Base-by-base conservation (phyloP, 2,797 vertebrate genomes). In the Pempheris klunzingeri region DNA sequence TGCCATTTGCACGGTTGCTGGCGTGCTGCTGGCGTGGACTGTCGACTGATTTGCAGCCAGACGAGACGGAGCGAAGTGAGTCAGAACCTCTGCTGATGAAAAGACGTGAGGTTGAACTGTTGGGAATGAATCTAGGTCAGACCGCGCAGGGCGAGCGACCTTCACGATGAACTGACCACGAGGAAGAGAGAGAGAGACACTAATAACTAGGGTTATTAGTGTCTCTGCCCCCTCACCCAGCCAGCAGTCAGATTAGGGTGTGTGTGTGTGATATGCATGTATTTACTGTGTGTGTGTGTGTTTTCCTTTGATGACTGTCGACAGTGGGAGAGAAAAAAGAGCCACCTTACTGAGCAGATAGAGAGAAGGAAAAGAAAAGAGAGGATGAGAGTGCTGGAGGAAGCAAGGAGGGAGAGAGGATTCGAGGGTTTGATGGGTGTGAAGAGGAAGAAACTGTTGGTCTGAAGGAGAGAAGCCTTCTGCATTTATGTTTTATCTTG, bases 91-190 rank as follows among this genome's bases (percentile, higher is more conserved):
- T 80, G 85, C 76, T 61, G 76, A 79, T 69, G 63, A 39, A 43
- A 71, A 82, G 80, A 79, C 79, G 69, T 67, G 63, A 36, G 61
- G 20, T 65, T 32, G 80, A 84, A 66, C 65, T 74, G 64, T 81
- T 84, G 77, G 61, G 50, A 60, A 79, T 67, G 83, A 90, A 91
- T 81, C 71, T 90, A 84, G 90, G 91, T 92, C 91, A 92, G 77
- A 46, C 79, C 65, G 77, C 18, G 11, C 41, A 2, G 77, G 77
- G 78, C 38, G 71, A 76, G 72, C 62, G n/a, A 63, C 63, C 63
- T 77, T 52, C 47, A 52, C 5, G 9, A 77, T 74, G 66, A 78
- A 75, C 64, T 78, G 83, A 72, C 68, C 77, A 70, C 28, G 71
- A 78, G 64, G 22, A 62, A 66, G 78, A 63, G 72, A 61, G 80